Evolutionary conservation across 2,888 invertebrate species (phyloP).

Genomic region (Andrena chrysosceles): DNA sequence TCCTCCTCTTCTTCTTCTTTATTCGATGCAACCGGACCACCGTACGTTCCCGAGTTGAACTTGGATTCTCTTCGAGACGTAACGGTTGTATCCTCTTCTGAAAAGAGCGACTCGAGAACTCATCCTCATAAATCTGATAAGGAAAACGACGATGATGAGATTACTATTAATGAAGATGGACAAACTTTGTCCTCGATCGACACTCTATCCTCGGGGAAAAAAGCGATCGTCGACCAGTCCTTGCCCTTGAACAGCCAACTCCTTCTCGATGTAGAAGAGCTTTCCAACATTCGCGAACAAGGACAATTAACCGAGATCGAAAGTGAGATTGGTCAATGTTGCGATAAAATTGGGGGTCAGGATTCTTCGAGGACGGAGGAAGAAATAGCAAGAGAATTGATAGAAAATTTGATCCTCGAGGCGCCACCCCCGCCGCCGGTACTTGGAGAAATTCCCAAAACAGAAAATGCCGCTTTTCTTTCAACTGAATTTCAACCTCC

Average conservation of each 20-base stretch:
- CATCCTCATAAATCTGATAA: constrained; percentile 24
- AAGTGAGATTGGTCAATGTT: not conserved
- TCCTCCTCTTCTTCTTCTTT: constrained; percentile 44
- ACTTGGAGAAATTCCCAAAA: too few relatives aligned
- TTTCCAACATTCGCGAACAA: not conserved
- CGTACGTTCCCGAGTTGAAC: constrained; percentile 80
- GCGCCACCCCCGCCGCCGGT: not conserved
- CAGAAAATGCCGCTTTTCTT: not conserved
- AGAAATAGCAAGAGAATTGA: constrained; percentile 64
- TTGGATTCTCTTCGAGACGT: constrained; percentile 80
- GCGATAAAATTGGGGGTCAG: not conserved
- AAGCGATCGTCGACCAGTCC: not conserved
- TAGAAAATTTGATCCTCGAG: constrained; percentile 36
- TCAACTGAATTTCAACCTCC: not conserved
- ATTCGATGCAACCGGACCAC: constrained; percentile 73
- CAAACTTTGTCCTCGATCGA: constrained; percentile 65
- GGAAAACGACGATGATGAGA: constrained; percentile 10
- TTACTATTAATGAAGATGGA: constrained; percentile 54
- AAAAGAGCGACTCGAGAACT: constrained; percentile 63
- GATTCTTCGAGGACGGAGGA: constrained; percentile 27
- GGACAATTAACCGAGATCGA: not conserved
- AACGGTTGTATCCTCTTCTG: constrained; percentile 78
- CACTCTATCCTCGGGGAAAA: constrained; percentile 41
- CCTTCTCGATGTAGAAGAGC: not conserved
- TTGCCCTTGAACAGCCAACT: not conserved